Conservation (phyloP, 2,113 vertebrate species). For the Myotis davidii region DNA sequence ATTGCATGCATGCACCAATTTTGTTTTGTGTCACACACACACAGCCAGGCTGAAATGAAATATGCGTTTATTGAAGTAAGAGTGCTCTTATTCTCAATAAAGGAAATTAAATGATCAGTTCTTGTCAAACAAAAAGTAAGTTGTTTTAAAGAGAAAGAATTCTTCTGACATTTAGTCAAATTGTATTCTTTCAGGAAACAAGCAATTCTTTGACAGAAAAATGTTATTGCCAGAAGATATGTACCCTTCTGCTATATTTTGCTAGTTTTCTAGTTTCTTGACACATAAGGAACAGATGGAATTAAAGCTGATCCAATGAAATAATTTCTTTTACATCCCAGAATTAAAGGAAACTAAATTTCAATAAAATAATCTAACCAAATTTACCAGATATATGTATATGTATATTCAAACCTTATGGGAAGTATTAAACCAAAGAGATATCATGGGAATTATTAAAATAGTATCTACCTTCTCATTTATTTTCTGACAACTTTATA, state of each 20-base stretch:
- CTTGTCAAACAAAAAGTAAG: conserved; percentile 70
- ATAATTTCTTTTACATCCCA: conserved; percentile 68
- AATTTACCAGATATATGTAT: conserved; percentile 34
- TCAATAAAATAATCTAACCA: conserved; percentile 70
- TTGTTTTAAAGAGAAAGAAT: conserved; percentile 64
- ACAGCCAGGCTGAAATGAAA: conserved; percentile 46
- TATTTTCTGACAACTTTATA: conserved; percentile 66
- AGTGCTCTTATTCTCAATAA: conserved; percentile 62
- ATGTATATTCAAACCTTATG: conserved; percentile 73
- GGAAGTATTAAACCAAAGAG: conserved; percentile 39
- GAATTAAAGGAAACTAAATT: conserved; percentile 75
- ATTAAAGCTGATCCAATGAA: conserved; percentile 77
- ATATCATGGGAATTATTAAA: conserved; percentile 73
- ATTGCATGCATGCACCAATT: neutral
- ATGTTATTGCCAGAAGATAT: conserved; percentile 80
- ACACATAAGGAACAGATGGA: conserved; percentile 76
- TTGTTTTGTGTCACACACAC: conserved; percentile 54
- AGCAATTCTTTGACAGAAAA: conserved; percentile 78
- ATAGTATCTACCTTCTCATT: conserved; percentile 74
- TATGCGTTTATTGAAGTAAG: conserved; percentile 55
- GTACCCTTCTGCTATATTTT: conserved; percentile 72
- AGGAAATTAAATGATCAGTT: conserved; percentile 67
- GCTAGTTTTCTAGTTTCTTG: conserved; percentile 76
- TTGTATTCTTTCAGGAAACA: conserved; percentile 77
- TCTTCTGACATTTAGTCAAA: conserved; percentile 77